phyloP scores from a whole-genome alignment of 2,797 vertebrate species.

The Labeo calbasu region DNA sequence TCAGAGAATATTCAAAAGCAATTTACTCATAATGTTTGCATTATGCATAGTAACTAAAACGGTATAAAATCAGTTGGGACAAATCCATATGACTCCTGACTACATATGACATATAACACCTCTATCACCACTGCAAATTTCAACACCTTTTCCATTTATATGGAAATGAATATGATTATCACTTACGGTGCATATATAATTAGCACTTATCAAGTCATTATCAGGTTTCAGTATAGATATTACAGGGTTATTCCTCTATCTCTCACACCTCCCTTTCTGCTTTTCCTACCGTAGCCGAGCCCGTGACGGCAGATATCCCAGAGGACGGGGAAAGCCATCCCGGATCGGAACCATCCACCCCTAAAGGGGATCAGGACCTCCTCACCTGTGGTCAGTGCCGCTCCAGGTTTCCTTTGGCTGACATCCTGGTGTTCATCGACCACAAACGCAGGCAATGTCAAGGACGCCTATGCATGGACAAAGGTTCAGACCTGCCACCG shows the following conservation, averaged over 20 bases:
- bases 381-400: constrained; percentile 98
- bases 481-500: constrained; percentile 91
- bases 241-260: background rate
- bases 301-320: constrained; percentile 91
- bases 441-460: constrained; percentile 99
- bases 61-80: background rate
- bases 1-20: background rate
- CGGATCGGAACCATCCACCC: constrained; percentile 80
- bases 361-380: constrained; percentile 95
- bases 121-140: background rate
- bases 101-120: background rate
- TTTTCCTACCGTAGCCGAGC: constrained; percentile 84
- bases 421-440: constrained; percentile 99
- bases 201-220: constrained; percentile 25
- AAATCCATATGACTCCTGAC: background rate
- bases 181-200: constrained; percentile 3
- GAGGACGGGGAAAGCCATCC: constrained; percentile 89
- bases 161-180: constrained; percentile 16
- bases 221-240: constrained; percentile 17
- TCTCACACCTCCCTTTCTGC: constrained; percentile 63
- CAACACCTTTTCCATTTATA: constrained; percentile 2
- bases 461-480: constrained; percentile 90
- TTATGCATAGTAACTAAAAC: background rate
- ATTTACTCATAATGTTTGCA: background rate
- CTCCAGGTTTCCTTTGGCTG: constrained; percentile 96